phyloP scores from a whole-genome alignment of 2,888 invertebrate species.

The Acleris emargana region DNA sequence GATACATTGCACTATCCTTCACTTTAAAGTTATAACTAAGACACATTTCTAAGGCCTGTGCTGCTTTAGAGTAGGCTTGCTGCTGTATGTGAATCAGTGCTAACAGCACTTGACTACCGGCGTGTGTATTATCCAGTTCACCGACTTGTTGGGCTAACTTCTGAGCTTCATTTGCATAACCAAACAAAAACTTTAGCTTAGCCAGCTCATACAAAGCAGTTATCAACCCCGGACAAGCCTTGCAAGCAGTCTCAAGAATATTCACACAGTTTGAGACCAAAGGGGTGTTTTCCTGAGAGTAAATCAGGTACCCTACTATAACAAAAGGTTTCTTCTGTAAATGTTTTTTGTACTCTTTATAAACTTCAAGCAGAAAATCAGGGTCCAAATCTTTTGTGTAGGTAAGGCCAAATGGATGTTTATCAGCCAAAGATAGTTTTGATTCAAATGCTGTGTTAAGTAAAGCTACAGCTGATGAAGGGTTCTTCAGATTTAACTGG shows the following conservation, averaged over 20 bases:
- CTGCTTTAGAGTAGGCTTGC: constrained; percentile 88
- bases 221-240: constrained; percentile 92
- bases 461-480: constrained; percentile 81
- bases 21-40: constrained; percentile 97
- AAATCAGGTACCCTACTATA: constrained; percentile 71
- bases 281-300: constrained; percentile 73
- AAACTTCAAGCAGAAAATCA: constrained; percentile 92
- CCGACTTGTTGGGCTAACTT: constrained; percentile 88
- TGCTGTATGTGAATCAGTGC: constrained; percentile 92
- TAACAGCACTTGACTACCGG: constrained; percentile 92
- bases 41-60: constrained; percentile 94
- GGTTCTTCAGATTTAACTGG: constrained; percentile 82
- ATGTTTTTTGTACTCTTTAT: constrained; percentile 89
- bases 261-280: constrained; percentile 83
- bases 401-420: constrained; percentile 87
- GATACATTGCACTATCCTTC: constrained; percentile 95
- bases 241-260: constrained; percentile 88
- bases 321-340: constrained; percentile 86
- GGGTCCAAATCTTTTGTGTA: constrained; percentile 92
- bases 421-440: constrained; percentile 62
- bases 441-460: constrained; percentile 86
- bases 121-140: constrained; percentile 90
- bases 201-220: constrained; percentile 88
- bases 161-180: constrained; percentile 89
- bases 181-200: constrained; percentile 91